Evolutionary conservation across 1,140 invertebrate species (phyloP).

Genomic region (Drosophila ironensis): DNA sequence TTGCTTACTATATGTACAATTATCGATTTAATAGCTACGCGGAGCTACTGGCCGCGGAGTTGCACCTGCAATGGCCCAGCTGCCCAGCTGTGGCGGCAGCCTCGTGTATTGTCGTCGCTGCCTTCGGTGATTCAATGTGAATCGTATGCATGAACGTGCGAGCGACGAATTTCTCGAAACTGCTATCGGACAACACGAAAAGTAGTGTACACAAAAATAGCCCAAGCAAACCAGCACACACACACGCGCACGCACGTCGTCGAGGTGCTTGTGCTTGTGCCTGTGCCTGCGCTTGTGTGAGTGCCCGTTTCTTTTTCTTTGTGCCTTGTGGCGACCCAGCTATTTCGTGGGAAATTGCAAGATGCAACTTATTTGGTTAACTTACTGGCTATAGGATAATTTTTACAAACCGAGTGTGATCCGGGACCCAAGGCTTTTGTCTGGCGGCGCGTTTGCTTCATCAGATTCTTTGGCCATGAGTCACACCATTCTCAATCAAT

Average conservation of each 20-base stretch:
- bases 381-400: slow-evolving; percentile 54
- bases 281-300: neutral
- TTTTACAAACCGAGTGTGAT: slow-evolving; percentile 75
- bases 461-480: slow-evolving; percentile 36
- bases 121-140: slow-evolving; percentile 34
- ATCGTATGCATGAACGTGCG: slow-evolving; percentile 9
- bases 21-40: neutral
- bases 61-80: neutral
- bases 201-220: slow-evolving; percentile 52
- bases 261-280: neutral
- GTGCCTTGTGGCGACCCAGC: neutral
- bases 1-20: slow-evolving; percentile 41
- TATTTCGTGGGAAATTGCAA: neutral
- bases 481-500: slow-evolving; percentile 41
- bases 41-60: neutral
- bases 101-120: no score
- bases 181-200: slow-evolving; percentile 26
- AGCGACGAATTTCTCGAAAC: slow-evolving; percentile 32
- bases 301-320: slow-evolving; percentile 26
- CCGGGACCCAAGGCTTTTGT: slow-evolving; percentile 55
- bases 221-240: slow-evolving; percentile 22
- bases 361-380: neutral
- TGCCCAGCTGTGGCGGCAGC: no score
- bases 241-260: neutral
- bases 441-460: slow-evolving; percentile 51